Evolutionary conservation across 2,113 vertebrate genomes (phyloP), one percentile per base, ranked within the genome.

Genomic region (Genyomyrus donnyi): DNA sequence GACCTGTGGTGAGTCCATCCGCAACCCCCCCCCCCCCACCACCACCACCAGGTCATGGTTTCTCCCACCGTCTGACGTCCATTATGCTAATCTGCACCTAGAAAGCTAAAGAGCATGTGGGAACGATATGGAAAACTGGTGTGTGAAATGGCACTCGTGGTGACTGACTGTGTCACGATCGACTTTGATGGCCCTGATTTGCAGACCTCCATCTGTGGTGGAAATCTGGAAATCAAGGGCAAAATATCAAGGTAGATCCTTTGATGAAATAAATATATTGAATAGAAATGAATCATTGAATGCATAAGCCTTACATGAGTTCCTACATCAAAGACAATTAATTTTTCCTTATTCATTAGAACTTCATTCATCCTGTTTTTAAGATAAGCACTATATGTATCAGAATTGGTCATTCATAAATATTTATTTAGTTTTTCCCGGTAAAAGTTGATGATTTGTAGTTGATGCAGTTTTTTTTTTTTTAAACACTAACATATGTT

Each of bases 1-100:
- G 94, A 99, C 98, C 0, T 99, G 98, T 0, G 98, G 98, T 99
- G 66, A 95, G 97, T 90, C n/a, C 3, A 21, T 3, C 10, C 10
- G 13, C 52, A 13, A 6, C 58, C 5, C 62, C 24, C 7, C 0
- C 62, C 62, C n/a, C 53, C 53, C 19, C n/a, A 42, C 42, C 42
- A 3, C 42, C 42, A 42, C 42, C 42, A 24, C 35, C 35, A 35
- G 35, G 35, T 35, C 35, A 1, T 35, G 35, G 35, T 35, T 35
- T 35, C 35, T 35, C 35, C 35, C 35, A 35, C 35, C 35, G 35
- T 35, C 35, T 35, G 35, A 35, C 1, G 35, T 35, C 35, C 35
- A 35, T 2, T 35, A 35, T 35, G 35, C 35, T 35, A 35, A 35
- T 35, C 35, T 35, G 35, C 35, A 35, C 35, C 35, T 35, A 35